Evolutionary conservation across 1,140 invertebrate species (phyloP).

Genomic region (Wasmannia auropunctata): DNA sequence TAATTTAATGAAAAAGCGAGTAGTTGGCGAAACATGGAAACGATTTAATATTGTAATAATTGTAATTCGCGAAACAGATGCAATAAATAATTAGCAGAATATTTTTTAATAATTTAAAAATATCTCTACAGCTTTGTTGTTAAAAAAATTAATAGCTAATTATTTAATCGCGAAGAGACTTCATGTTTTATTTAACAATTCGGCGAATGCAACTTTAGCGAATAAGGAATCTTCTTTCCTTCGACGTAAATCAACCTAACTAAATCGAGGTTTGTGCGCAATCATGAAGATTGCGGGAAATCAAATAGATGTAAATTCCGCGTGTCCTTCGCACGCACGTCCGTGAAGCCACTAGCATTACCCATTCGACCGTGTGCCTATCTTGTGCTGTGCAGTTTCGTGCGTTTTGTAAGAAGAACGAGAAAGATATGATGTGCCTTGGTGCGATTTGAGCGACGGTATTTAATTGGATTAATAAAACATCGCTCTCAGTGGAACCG

Average conservation of each 20-base stretch:
- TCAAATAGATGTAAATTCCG: conserved; percentile 33
- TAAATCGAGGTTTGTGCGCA: not conserved
- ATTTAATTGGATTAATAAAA: conserved; percentile 77
- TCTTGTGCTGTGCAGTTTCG: conserved; percentile 56
- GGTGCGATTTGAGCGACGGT: conserved; percentile 65
- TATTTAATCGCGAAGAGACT: not conserved
- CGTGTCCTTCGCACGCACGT: conserved; percentile 34
- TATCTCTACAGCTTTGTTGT: too few species aligned
- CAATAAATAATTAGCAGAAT: not conserved
- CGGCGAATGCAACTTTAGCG: conserved; percentile 23
- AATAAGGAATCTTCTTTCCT: not conserved
- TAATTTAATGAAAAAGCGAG: not conserved
- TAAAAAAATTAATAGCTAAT: not conserved
- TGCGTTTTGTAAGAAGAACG: conserved; percentile 55
- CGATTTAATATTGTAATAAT: not conserved
- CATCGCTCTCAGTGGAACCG: conserved; percentile 51
- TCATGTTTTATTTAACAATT: not conserved
- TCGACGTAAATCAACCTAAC: not conserved
- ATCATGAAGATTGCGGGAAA: conserved; percentile 10
- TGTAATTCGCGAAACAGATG: not conserved
- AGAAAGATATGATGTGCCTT: conserved; percentile 67
- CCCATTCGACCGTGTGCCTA: not conserved
- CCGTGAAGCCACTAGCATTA: conserved; percentile 7
- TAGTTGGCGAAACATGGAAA: not conserved
- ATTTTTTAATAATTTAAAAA: not conserved